These are phyloP conservation scores for Cyprinodon brontotheroides DNA, from an alignment of 2,113 vertebrate genomes.

Conservation along the genomic window DNA sequence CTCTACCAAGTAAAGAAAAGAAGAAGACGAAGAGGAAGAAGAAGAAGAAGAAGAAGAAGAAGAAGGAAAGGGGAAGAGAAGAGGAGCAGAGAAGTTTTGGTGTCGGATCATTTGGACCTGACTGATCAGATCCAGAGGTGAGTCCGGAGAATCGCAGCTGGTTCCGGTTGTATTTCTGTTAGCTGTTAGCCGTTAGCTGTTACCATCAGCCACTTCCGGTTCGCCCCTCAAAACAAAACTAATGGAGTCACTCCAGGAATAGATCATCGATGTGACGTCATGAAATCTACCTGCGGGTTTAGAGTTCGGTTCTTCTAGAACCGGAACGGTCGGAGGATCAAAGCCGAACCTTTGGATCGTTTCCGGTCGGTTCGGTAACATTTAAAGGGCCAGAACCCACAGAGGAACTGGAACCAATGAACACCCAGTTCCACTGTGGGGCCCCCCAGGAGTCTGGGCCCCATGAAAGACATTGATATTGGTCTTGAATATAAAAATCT, in stretches of 20 bases:
- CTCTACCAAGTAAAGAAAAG: not conserved
- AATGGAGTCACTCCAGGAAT: not conserved
- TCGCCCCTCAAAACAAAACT: not conserved
- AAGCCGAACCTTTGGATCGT: no score
- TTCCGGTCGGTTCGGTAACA: no score
- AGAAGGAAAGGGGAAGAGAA: not conserved
- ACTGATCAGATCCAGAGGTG: constrained; percentile 16
- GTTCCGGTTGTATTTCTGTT: not conserved
- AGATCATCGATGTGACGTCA: not conserved
- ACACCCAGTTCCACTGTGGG: no score
- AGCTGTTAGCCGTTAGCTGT: not conserved
- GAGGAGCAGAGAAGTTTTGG: not conserved
- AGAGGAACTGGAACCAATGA: no score
- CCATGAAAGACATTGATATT: no score
- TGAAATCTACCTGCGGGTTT: not conserved
- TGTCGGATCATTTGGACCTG: not conserved
- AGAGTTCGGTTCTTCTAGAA: no score
- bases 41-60: not conserved
- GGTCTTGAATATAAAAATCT: no score
- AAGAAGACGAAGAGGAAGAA: constrained; percentile 6
- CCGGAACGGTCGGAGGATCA: no score
- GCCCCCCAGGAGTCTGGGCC: no score
- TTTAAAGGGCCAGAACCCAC: no score
- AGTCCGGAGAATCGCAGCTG: not conserved
- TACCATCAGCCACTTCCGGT: constrained; percentile 31